A percentile compares a stretch with the other conserved stretches of the same genome.
Evolutionary conservation across 2,113 vertebrate genomes (phyloP).

Genomic region (Merops nubicus): DNA sequence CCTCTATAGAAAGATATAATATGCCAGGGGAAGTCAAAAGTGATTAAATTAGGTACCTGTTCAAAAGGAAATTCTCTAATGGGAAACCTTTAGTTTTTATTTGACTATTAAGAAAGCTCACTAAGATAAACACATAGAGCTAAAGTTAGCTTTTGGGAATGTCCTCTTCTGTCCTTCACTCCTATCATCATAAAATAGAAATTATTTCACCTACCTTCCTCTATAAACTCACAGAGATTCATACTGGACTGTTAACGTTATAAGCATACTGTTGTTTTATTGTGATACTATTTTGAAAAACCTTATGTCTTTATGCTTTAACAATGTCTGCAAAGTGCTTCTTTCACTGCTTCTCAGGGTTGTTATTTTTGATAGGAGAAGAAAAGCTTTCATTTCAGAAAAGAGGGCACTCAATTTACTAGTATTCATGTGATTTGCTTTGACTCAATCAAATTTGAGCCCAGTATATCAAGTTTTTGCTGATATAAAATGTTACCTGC

Average conservation of each 20-base stretch:
- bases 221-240: neutral
- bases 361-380: neutral
- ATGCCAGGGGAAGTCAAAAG: neutral
- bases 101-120: neutral
- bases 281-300: neutral
- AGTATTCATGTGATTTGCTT: neutral
- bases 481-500: neutral
- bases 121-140: neutral
- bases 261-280: neutral
- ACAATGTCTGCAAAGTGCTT: neutral
- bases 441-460: conserved; percentile 20
- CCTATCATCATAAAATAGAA: neutral
- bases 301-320: neutral
- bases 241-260: neutral
- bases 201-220: neutral
- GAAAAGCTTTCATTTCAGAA: neutral
- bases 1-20: neutral
- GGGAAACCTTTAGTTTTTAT: neutral
- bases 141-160: neutral
- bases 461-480: neutral
- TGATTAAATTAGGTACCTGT: neutral
- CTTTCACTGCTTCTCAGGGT: neutral
- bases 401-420: neutral
- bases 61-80: neutral
- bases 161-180: neutral